A percentile compares a stretch with the other conserved stretches of the same genome.
Evolutionary conservation across 2,888 invertebrate species (phyloP).

Genomic region (Cactoblastis cactorum): DNA sequence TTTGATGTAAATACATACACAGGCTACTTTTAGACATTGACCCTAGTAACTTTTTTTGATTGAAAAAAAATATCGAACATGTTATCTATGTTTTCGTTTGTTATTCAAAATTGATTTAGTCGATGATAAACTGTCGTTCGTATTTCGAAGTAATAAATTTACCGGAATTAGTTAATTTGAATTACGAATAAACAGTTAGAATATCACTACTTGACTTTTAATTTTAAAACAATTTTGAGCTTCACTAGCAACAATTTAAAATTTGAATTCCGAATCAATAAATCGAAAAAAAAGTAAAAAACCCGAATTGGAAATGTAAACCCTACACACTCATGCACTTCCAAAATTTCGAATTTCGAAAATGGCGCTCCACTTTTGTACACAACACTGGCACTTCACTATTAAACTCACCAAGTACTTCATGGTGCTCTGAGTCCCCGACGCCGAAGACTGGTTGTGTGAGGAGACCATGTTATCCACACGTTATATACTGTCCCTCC

Average conservation of each 20-base stretch:
- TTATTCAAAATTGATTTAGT: too few species aligned
- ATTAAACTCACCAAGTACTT: conserved; percentile 72
- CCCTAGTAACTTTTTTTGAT: background rate
- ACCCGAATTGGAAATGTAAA: too few species aligned
- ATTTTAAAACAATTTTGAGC: too few species aligned
- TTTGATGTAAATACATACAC: conserved; percentile 13
- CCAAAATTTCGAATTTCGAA: conserved; percentile 17
- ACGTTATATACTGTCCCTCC: conserved; percentile 71
- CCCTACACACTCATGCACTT: conserved; percentile 7
- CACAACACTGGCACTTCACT: conserved; percentile 30
- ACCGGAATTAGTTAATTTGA: too few species aligned
- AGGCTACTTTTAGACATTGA: conserved; percentile 1
- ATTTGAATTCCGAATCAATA: background rate
- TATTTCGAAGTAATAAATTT: too few species aligned
- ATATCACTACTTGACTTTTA: too few species aligned
- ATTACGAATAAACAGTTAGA: too few species aligned
- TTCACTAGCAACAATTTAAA: too few species aligned
- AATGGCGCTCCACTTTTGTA: conserved; percentile 22
- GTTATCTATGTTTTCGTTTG: too few species aligned
- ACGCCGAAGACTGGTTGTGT: conserved; percentile 76
- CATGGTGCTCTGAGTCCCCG: conserved; percentile 73
- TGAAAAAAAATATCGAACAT: background rate
- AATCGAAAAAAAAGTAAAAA: too few species aligned
- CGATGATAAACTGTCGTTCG: too few species aligned
- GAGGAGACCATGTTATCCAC: conserved; percentile 38